A percentile compares a stretch with the other conserved stretches of the same genome.
Evolutionary conservation across 2,888 invertebrate genomes (phyloP).

Genomic region (Embidobia sp.): DNA sequence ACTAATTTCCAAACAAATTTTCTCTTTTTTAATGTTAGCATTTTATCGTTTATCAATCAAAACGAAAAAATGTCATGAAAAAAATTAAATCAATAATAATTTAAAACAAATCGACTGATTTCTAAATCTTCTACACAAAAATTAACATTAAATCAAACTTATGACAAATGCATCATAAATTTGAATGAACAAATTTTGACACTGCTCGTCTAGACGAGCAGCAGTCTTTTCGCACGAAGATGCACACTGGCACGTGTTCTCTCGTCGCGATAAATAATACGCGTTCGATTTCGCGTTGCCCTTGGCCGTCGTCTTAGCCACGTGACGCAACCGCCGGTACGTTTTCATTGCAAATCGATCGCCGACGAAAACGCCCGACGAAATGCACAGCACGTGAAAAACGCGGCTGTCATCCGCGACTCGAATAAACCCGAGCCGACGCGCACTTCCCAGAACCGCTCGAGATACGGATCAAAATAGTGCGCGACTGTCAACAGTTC

Average conservation of each 20-base stretch:
- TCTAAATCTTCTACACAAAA: no score
- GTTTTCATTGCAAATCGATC: slow-evolving; percentile 39
- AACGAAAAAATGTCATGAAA: no score
- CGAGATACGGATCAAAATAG: slow-evolving; percentile 64
- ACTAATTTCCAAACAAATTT: no score
- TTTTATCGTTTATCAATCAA: no score
- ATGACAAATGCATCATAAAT: not conserved
- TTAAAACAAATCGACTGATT: no score
- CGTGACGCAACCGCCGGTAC: slow-evolving; percentile 31
- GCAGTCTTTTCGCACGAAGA: not conserved
- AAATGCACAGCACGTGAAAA: slow-evolving; percentile 34
- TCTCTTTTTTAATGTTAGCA: no score
- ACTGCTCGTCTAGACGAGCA: not conserved
- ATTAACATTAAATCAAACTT: no score
- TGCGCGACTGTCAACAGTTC: slow-evolving; percentile 64
- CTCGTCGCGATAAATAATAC: slow-evolving; percentile 11
- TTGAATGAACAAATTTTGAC: no score
- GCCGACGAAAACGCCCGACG: slow-evolving; percentile 10
- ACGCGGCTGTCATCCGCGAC: slow-evolving; percentile 30
- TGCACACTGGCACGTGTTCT: slow-evolving; percentile 3
- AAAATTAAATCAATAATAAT: no score
- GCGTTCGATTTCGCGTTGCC: slow-evolving; percentile 14
- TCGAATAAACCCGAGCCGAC: slow-evolving; percentile 51
- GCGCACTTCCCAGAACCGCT: slow-evolving; percentile 48
- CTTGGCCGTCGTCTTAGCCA: slow-evolving; percentile 41